Conservation (phyloP, 2,113 vertebrate genomes). For the Callipepla californica region DNA sequence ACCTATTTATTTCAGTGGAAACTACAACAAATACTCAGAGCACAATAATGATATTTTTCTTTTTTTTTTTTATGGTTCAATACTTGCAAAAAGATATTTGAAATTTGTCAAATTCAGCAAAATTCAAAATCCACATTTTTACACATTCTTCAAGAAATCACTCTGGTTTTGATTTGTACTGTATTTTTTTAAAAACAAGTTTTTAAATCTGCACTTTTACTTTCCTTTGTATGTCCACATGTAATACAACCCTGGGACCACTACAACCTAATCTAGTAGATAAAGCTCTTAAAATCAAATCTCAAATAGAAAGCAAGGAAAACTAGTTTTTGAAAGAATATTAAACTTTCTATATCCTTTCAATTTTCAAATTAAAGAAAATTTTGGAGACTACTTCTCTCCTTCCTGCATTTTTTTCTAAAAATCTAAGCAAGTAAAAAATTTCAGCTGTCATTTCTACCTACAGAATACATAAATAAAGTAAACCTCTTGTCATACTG, state of each 20-base stretch:
- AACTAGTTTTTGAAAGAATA: background rate
- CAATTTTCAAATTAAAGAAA: background rate
- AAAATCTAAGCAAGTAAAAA: background rate
- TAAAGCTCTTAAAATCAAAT: background rate
- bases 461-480: background rate
- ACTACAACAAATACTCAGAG: too few relatives aligned
- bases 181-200: background rate
- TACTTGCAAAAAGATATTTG: background rate
- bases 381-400: background rate
- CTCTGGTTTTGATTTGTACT: background rate
- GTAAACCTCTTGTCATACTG: background rate
- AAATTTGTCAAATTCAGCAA: background rate
- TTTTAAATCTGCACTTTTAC: background rate
- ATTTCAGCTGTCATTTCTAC: background rate
- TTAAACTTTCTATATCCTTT: background rate
- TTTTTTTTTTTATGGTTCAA: background rate
- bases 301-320: background rate
- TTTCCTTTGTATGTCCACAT: background rate
- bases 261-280: background rate
- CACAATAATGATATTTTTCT: background rate
- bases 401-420: background rate
- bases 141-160: accelerated
- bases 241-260: background rate
- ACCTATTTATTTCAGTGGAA: too few relatives aligned
- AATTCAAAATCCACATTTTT: background rate